Evolutionary conservation across 2,888 invertebrate genomes (phyloP).

Genomic region (Hecatera dysodea): DNA sequence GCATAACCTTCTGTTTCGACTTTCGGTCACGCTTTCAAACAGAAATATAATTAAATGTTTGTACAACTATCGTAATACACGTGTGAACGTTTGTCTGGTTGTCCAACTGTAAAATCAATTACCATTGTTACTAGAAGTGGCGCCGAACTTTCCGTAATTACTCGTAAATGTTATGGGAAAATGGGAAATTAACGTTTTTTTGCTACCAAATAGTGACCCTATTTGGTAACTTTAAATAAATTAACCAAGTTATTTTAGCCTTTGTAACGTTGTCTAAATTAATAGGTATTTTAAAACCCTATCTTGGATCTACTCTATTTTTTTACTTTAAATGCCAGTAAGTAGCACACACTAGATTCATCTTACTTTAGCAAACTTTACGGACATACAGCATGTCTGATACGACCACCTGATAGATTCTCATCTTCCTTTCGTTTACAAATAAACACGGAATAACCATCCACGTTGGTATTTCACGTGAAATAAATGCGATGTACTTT

Average conservation of each 20-base stretch:
- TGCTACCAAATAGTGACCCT: too few relatives aligned
- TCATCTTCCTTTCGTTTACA: slow-evolving; percentile 10
- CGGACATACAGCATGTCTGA: too few relatives aligned
- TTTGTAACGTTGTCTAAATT: background rate
- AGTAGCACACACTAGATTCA: background rate
- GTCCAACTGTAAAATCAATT: slow-evolving; percentile 49
- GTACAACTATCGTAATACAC: slow-evolving; percentile 33
- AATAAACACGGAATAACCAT: slow-evolving; percentile 55
- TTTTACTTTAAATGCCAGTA: background rate
- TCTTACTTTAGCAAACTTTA: too few relatives aligned
- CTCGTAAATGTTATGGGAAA: slow-evolving; percentile 42
- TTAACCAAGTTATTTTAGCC: background rate
- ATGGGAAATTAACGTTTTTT: background rate
- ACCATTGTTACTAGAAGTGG: slow-evolving; percentile 29
- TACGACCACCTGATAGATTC: slow-evolving; percentile 7
- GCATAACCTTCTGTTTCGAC: slow-evolving; percentile 48
- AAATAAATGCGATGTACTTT: slow-evolving; percentile 59
- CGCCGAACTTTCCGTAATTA: slow-evolving; percentile 34
- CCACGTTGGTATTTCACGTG: slow-evolving; percentile 50
- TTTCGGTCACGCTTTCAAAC: slow-evolving; percentile 54
- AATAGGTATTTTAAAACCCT: background rate
- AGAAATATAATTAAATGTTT: slow-evolving; percentile 38
- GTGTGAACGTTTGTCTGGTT: slow-evolving; percentile 46
- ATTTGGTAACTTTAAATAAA: background rate
- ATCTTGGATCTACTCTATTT: background rate